A percentile compares a stretch with the other conserved stretches of the same genome.
phyloP scores from a whole-genome alignment of 2,113 vertebrate species.

The Ivindomyrus marchei region DNA sequence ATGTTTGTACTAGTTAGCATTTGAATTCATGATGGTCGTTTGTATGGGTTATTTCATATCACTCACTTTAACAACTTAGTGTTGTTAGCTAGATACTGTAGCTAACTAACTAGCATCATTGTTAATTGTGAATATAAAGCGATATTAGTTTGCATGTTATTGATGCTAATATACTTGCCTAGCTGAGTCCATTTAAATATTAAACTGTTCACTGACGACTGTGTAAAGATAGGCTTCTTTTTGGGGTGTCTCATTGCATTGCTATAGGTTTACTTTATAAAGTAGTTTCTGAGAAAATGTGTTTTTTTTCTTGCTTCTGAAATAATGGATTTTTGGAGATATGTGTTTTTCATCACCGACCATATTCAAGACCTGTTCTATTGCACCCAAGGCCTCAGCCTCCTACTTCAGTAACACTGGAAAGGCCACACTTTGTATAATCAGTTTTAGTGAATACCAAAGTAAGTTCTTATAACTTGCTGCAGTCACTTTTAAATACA shows the following conservation, averaged over 20 bases:
- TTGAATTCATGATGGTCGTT: too few relatives aligned
- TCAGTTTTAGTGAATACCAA: not conserved
- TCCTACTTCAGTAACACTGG: not conserved
- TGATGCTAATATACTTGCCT: not conserved
- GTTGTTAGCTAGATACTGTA: not conserved
- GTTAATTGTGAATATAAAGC: not conserved
- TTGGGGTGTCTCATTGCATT: not conserved
- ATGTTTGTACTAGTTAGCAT: too few relatives aligned
- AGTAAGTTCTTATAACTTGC: not conserved
- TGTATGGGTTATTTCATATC: too few relatives aligned
- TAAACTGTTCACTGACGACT: not conserved
- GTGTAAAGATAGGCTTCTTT: not conserved
- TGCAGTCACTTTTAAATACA: not conserved
- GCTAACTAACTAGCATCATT: not conserved
- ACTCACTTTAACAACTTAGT: not conserved
- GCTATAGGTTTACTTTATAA: not conserved
- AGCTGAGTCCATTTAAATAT: not conserved
- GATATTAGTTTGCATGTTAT: not conserved
- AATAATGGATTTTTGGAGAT: not conserved
- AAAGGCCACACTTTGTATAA: not conserved
- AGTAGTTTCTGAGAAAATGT: not conserved
- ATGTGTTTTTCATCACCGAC: not conserved
- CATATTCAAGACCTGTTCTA: not conserved
- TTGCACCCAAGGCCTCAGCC: not conserved
- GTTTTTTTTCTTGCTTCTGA: not conserved